Conservation (phyloP, 2,888 invertebrate species). For the Leptothorax acervorum region DNA sequence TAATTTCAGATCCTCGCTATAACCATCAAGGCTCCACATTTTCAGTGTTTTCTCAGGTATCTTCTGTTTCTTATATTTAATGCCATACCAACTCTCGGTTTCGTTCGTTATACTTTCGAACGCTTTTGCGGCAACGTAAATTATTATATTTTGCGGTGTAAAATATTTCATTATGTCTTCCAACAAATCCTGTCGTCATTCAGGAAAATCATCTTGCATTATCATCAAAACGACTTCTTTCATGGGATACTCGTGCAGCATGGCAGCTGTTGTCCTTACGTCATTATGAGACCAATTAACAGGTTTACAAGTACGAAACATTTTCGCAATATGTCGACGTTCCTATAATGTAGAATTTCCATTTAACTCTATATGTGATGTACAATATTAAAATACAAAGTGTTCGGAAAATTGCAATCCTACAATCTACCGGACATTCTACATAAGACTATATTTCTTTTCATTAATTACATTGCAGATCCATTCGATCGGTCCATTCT, state of each 20-base stretch:
- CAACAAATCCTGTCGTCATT: slow-evolving; percentile 95
- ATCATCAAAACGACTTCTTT: no score
- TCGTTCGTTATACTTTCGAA: slow-evolving; percentile 90
- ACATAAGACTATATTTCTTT: slow-evolving; percentile 8
- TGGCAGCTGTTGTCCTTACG: fast-evolving
- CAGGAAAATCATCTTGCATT: slow-evolving; percentile 77
- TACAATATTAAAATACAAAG: neutral
- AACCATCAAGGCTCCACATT: slow-evolving; percentile 90
- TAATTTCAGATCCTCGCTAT: slow-evolving; percentile 89
- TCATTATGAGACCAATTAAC: no score
- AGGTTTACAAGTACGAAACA: slow-evolving; percentile 81
- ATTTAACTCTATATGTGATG: neutral
- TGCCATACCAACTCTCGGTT: slow-evolving; percentile 96
- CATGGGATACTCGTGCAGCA: no score
- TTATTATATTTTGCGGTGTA: slow-evolving; percentile 92
- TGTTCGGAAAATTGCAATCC: neutral
- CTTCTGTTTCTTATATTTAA: slow-evolving; percentile 92
- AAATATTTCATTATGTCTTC: slow-evolving; percentile 90
- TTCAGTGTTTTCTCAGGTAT: slow-evolving; percentile 89
- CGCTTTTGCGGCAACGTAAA: slow-evolving; percentile 92
- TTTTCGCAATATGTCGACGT: slow-evolving; percentile 91
- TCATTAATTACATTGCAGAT: slow-evolving; percentile 89
- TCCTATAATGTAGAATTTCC: slow-evolving; percentile 86
- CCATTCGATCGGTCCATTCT: slow-evolving; percentile 93
- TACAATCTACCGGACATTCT: neutral